Evolutionary conservation across 2,113 vertebrate genomes (phyloP), one percentile per base, ranked within the genome.

Genomic region (Balaeniceps rex): DNA sequence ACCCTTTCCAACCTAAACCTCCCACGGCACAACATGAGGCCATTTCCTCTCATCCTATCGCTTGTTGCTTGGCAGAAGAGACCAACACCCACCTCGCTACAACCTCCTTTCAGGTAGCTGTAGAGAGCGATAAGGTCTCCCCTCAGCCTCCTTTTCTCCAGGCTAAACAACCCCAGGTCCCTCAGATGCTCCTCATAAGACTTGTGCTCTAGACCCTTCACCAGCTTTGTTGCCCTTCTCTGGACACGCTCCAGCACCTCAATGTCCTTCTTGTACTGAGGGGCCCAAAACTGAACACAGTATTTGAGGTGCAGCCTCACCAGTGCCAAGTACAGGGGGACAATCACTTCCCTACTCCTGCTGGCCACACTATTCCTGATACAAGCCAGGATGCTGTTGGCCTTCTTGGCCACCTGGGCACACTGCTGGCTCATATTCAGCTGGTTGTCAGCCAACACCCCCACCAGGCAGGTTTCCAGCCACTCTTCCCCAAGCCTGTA

Each of bases 371-470:
- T 2, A 11, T 0, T 19, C 4, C 51, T 81, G 34, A 28, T 19
- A 0, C 34, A 80, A 21, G 16, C 34, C 74, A 85, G 34, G 68
- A 7, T 76, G 38, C 4, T 16, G 1, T 1, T 25, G 42, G 15
- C 29, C 15, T 15, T 12, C n/a, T 29, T 36, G 34, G 25, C 25
- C 25, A 33, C 77, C 49, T 44, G 49, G 31, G 36, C 21, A 44
- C 21, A 29, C 74, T 24, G 21, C 34, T 3, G 14, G 13, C 49
- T n/a, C 63, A 23, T 22, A 2, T 22, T 42, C 44, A 82, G 57
- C 22, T 1, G 0, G 7, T 33, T 52, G 29, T 13, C 0, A 0
- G 9, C 26, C 63, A 85, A 2, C 10, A 55, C 1, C 0, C 4
- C 19, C 38, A 1, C 15, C 1, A 1, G 42, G 21, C 18, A 77